Evolutionary conservation across 2,113 vertebrate genomes (phyloP).

Genomic region (Tor tambroides): DNA sequence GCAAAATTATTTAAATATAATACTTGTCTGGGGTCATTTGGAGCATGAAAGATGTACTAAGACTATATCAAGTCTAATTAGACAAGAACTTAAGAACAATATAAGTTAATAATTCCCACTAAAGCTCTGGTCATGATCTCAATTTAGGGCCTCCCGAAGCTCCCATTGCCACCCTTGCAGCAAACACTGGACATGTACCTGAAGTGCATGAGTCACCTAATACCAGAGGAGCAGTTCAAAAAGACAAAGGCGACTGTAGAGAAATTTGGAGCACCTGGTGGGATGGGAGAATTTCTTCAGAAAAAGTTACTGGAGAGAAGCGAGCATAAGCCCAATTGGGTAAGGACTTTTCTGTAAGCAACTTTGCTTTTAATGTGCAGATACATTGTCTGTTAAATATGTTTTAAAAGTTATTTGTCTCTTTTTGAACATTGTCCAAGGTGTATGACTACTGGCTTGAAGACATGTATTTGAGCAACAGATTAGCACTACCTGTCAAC

Average conservation of each 20-base stretch:
- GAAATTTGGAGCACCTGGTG: slow-evolving; percentile 83
- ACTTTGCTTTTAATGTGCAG: background rate
- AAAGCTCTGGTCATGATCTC: background rate
- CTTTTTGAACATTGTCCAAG: too few species aligned
- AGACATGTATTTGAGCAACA: too few species aligned
- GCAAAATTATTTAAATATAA: too few species aligned
- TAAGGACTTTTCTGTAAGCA: slow-evolving; percentile 63
- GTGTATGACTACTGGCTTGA: too few species aligned
- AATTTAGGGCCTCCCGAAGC: slow-evolving; percentile 84
- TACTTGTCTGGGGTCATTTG: too few species aligned
- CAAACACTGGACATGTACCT: slow-evolving; percentile 89
- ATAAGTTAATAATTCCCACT: slow-evolving; percentile 1
- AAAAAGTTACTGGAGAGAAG: slow-evolving; percentile 83
- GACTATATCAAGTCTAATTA: too few species aligned
- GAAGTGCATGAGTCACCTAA: slow-evolving; percentile 84
- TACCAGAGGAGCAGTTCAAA: slow-evolving; percentile 85
- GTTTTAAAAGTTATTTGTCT: background rate
- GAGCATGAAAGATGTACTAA: too few species aligned
- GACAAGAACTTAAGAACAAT: background rate
- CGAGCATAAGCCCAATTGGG: slow-evolving; percentile 87
- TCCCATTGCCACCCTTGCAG: slow-evolving; percentile 86
- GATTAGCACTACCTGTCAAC: too few species aligned
- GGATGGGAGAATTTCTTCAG: slow-evolving; percentile 86
- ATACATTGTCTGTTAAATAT: too few species aligned
- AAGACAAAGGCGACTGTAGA: slow-evolving; percentile 80